A percentile compares a stretch with the other conserved stretches of the same genome.
Evolutionary conservation across 2,113 vertebrate genomes (phyloP).

Genomic region (Alexandromys fortis): DNA sequence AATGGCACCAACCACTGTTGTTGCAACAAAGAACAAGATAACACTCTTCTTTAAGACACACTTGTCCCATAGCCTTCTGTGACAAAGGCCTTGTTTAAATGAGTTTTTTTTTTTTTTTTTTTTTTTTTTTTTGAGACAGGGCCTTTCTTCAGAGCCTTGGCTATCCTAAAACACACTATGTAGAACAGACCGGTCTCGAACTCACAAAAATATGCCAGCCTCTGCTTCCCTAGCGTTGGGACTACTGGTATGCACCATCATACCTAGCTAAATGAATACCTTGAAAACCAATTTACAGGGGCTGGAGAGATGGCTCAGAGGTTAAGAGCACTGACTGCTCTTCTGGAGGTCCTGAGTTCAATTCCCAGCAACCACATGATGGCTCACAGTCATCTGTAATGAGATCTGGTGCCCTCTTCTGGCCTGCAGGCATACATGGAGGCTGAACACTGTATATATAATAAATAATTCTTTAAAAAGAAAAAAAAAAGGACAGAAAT

Average conservation of each 20-base stretch:
- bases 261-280: background rate
- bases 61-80: background rate
- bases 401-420: too few species aligned
- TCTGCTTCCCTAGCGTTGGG: background rate
- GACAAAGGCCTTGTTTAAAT: background rate
- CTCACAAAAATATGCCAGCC: background rate
- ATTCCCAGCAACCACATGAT: too few species aligned
- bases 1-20: conserved; percentile 39
- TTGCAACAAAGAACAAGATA: conserved; percentile 53
- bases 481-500: too few species aligned
- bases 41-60: background rate
- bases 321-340: too few species aligned
- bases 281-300: conserved; percentile 4
- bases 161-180: background rate
- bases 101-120: background rate
- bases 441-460: too few species aligned
- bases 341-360: too few species aligned
- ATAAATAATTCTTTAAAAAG: too few species aligned
- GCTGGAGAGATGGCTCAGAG: too few species aligned
- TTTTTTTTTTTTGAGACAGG: background rate
- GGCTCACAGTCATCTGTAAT: too few species aligned
- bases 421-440: too few species aligned
- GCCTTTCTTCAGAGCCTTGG: background rate
- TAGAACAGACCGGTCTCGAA: background rate
- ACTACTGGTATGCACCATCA: background rate